phyloP scores from a whole-genome alignment of 1,140 invertebrate genomes.

The Luehdorfia chinensis region DNA sequence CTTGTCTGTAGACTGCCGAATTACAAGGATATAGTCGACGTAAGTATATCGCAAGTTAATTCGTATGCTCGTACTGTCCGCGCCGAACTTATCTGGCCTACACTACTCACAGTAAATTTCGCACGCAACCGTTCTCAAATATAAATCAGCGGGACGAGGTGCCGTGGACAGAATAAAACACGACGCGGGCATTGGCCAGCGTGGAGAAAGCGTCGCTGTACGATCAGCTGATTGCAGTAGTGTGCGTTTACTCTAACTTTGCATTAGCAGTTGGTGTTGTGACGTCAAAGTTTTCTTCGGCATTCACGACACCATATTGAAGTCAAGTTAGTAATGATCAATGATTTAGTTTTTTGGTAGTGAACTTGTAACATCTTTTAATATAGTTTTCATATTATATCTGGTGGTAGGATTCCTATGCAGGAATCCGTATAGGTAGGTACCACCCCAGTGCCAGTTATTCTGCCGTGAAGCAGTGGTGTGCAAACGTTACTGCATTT shows the following conservation, averaged over 20 bases:
- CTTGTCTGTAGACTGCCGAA: no score
- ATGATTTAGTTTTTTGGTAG: no score
- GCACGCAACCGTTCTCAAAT: slow-evolving; percentile 10
- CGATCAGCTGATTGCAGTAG: slow-evolving; percentile 3
- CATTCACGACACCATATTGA: no score
- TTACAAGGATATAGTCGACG: slow-evolving; percentile 2
- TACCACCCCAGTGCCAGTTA: no score
- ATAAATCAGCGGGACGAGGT: slow-evolving; percentile 1
- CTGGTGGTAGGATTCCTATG: no score
- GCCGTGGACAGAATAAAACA: slow-evolving; percentile 1
- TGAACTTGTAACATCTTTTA: no score
- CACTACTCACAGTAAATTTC: slow-evolving; percentile 10
- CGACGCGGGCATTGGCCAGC: slow-evolving; percentile 11
- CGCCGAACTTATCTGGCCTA: slow-evolving; percentile 4
- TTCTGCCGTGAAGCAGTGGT: no score
- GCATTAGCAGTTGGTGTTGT: background rate
- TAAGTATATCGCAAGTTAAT: slow-evolving; percentile 4
- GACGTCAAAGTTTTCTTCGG: no score
- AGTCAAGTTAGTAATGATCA: no score
- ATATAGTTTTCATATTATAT: no score
- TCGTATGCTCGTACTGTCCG: background rate
- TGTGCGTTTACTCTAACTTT: background rate
- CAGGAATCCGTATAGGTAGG: no score
- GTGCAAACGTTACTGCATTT: no score
- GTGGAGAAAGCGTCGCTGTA: slow-evolving; percentile 7